A percentile compares a stretch with the other conserved stretches of the same genome.
Conservation (phyloP, 1,140 invertebrate species). For the Camponotus floridanus region DNA sequence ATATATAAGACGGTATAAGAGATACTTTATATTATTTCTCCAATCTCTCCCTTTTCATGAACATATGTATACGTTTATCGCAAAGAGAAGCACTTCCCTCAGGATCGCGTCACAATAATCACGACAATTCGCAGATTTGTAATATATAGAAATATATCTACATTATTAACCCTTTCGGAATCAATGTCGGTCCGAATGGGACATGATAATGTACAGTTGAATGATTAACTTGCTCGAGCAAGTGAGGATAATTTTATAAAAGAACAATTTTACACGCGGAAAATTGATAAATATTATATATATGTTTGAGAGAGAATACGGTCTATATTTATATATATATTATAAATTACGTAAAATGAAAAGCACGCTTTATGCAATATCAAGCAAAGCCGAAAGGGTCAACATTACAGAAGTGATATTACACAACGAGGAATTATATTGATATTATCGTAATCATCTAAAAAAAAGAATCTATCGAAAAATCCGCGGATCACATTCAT, state of each 20-base stretch:
- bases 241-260: not conserved
- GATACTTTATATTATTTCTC: not conserved
- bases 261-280: not conserved
- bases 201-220: not conserved
- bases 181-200: not conserved
- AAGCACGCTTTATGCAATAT: not conserved
- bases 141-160: not conserved
- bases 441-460: not conserved
- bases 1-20: not conserved
- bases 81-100: not conserved
- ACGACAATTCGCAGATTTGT: not conserved
- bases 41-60: not conserved
- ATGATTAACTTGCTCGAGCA: not conserved
- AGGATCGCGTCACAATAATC: constrained; percentile 13
- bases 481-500: not conserved
- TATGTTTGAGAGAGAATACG: not conserved
- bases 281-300: not conserved
- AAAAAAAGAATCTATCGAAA: not conserved
- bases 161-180: constrained; percentile 36
- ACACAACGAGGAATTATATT: not conserved
- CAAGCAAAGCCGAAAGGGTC: constrained; percentile 4
- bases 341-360: not conserved
- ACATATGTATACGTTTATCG: not conserved
- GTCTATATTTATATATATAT: not conserved
- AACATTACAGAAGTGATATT: not conserved